Conservation (phyloP, 2,113 vertebrate genomes). For the Drymodes brunneopygia region DNA sequence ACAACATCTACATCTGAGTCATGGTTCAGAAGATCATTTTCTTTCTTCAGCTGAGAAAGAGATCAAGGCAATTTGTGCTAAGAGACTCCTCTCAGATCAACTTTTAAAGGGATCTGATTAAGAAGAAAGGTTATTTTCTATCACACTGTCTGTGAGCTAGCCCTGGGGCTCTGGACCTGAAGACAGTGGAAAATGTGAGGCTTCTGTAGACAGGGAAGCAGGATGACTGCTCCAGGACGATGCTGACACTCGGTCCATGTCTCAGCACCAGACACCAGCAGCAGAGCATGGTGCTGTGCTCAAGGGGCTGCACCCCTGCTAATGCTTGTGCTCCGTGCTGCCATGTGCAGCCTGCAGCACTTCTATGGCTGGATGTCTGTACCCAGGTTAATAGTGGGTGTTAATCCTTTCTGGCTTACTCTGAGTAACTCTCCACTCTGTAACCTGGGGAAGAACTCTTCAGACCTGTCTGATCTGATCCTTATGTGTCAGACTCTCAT, state of each 20-base stretch:
- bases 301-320: not conserved
- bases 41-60: not conserved
- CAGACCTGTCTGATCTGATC: not conserved
- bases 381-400: not conserved
- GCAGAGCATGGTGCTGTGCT: not conserved
- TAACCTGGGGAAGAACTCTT: not conserved
- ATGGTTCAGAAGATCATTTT: not conserved
- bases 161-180: not conserved
- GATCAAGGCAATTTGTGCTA: not conserved
- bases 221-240: not conserved
- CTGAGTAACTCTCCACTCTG: not conserved
- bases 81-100: not conserved
- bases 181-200: not conserved
- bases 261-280: not conserved
- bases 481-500: not conserved
- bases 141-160: not conserved
- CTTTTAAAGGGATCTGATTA: not conserved
- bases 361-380: fast-evolving
- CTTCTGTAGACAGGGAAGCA: not conserved
- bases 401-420: not conserved
- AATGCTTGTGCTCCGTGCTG: not conserved
- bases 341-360: not conserved
- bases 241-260: not conserved
- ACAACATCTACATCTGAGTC: not conserved
- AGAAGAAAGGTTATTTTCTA: not conserved